Evolutionary conservation across 1,140 invertebrate genomes (phyloP).

Genomic region (Batillaria attramentaria): DNA sequence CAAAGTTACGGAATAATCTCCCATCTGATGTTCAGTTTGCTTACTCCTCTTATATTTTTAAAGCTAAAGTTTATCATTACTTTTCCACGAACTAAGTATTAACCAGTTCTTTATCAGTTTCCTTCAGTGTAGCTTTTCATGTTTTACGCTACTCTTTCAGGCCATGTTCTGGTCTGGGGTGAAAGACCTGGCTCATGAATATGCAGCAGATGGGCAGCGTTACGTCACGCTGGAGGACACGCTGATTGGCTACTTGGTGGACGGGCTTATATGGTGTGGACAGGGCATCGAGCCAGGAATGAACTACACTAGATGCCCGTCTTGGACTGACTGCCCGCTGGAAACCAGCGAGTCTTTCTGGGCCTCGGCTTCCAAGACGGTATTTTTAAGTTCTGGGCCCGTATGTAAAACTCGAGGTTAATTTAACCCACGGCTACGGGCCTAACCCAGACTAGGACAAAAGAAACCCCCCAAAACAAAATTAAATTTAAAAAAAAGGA

Average conservation of each 20-base stretch:
- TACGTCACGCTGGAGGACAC: constrained; percentile 53
- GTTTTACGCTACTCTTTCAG: constrained; percentile 10
- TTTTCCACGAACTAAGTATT: no score
- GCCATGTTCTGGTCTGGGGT: constrained; percentile 49
- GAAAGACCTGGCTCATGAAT: constrained; percentile 47
- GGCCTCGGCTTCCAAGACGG: constrained; percentile 42
- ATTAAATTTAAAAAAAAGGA: no score
- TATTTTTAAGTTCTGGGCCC: constrained; percentile 13
- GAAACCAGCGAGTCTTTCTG: constrained; percentile 46
- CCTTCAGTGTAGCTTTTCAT: background rate
- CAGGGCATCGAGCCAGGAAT: constrained; percentile 30
- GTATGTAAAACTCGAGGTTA: no score
- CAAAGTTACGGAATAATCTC: no score
- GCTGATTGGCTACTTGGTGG: constrained; percentile 48
- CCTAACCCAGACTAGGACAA: no score
- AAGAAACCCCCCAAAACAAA: no score
- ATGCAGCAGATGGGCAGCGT: constrained; percentile 36
- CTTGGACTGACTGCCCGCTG: constrained; percentile 34
- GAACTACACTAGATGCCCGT: constrained; percentile 41
- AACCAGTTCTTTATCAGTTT: no score
- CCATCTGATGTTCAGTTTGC: no score
- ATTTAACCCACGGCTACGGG: no score
- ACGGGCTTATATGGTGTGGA: constrained; percentile 49
- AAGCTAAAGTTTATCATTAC: no score
- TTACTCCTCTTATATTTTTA: no score